phyloP scores from a whole-genome alignment of 2,113 vertebrate species.

The Trinectes maculatus region DNA sequence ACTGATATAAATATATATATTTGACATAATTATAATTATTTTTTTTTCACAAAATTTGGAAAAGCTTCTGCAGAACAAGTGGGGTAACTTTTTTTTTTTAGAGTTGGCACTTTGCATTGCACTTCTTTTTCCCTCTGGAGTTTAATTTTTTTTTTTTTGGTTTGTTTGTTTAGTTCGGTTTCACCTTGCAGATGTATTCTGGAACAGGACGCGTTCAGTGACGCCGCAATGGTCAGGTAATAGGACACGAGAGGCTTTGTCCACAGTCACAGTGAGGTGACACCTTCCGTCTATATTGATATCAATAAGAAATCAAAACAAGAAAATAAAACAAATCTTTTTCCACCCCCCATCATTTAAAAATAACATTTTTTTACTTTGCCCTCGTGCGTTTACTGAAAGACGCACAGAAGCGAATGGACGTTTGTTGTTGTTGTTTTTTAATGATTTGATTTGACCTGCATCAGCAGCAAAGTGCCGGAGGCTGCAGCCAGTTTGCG shows the following conservation, averaged over 20 bases:
- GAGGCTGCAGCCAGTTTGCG: neutral
- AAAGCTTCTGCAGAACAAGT: conserved; percentile 32
- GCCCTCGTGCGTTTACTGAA: no score
- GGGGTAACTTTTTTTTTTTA: conserved; percentile 26
- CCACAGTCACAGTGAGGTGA: conserved; percentile 8
- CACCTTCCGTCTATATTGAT: no score
- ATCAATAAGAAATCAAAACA: no score
- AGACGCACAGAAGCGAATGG: no score
- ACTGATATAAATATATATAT: conserved; percentile 18
- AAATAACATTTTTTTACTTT: no score
- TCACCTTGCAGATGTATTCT: conserved; percentile 64
- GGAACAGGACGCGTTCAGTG: conserved; percentile 58
- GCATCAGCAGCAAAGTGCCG: conserved; percentile 7
- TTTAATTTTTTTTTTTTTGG: conserved; percentile 33
- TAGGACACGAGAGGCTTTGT: conserved; percentile 23
- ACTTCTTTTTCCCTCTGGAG: conserved; percentile 40
- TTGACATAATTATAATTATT: neutral
- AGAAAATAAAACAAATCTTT: no score
- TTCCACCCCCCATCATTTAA: no score
- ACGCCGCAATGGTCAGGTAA: conserved; percentile 70
- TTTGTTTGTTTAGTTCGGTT: conserved; percentile 29
- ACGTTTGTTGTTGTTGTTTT: no score
- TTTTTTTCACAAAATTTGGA: conserved; percentile 13
- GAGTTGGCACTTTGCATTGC: conserved; percentile 44
- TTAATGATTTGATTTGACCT: no score